phyloP scores from a whole-genome alignment of 2,113 vertebrate species.

The Scatophagus argus region DNA sequence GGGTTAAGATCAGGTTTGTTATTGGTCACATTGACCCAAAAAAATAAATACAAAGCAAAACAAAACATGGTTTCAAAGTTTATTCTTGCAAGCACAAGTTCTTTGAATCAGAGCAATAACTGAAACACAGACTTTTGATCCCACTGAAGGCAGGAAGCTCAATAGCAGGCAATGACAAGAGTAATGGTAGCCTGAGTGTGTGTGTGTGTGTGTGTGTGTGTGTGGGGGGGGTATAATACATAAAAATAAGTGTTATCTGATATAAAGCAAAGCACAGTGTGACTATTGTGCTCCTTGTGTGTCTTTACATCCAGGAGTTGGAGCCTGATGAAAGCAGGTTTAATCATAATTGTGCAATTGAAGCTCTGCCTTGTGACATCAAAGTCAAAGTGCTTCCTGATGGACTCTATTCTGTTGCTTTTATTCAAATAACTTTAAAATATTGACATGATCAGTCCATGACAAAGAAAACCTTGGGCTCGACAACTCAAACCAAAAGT shows the following conservation, averaged over 20 bases:
- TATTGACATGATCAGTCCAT: neutral
- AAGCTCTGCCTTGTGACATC: slow-evolving; percentile 59
- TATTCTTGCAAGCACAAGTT: slow-evolving; percentile 9
- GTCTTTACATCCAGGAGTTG: slow-evolving; percentile 30
- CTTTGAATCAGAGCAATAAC: slow-evolving; percentile 20
- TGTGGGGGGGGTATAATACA: slow-evolving; percentile 10
- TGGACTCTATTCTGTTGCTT: slow-evolving; percentile 37
- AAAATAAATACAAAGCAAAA: no score
- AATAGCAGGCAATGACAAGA: neutral
- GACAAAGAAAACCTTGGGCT: slow-evolving; percentile 34
- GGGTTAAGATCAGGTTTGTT: neutral
- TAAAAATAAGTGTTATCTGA: slow-evolving; percentile 39
- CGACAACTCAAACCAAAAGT: slow-evolving; percentile 25
- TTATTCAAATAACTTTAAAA: slow-evolving; percentile 53
- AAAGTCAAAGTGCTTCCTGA: slow-evolving; percentile 70
- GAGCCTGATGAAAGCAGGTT: slow-evolving; percentile 76
- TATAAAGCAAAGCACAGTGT: slow-evolving; percentile 56
- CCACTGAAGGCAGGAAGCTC: slow-evolving; percentile 2
- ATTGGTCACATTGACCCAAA: neutral
- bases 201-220: slow-evolving; percentile 1
- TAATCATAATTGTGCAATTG: slow-evolving; percentile 52
- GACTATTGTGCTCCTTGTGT: slow-evolving; percentile 65
- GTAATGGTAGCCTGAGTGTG: neutral
- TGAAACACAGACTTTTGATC: slow-evolving; percentile 42
- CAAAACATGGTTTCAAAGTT: neutral